Percentiles rank a stretch among this genome's conserved stretches.
These are phyloP conservation scores for Amphiura filiformis DNA, from an alignment of 35 echinoderm and acorn worm species.

Conservation along the genomic window DNA sequence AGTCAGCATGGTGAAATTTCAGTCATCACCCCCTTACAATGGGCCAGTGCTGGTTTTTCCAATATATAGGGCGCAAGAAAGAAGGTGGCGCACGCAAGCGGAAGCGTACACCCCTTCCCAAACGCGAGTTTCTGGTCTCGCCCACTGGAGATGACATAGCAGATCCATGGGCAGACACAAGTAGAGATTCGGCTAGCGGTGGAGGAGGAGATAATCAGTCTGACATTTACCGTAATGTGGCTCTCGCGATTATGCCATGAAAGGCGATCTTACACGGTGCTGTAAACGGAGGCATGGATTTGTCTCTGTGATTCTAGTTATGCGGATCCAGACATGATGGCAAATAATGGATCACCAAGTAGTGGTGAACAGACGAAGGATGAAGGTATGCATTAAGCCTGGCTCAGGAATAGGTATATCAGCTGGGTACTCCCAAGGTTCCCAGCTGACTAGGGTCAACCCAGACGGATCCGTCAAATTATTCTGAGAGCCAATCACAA, in stretches of 20 bases:
- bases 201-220: not conserved
- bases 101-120: slow-evolving; percentile 72
- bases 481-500: not conserved
- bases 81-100: slow-evolving; percentile 74
- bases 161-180: slow-evolving; percentile 61
- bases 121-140: slow-evolving; percentile 70
- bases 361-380: not conserved
- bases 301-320: not conserved
- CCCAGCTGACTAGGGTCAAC: slow-evolving; percentile 15
- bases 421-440: not conserved
- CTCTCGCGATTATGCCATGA: not conserved
- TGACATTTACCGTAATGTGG: not conserved
- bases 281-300: not conserved
- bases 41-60: slow-evolving; percentile 59
- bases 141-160: slow-evolving; percentile 52
- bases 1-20: slow-evolving; percentile 50
- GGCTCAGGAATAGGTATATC: not conserved
- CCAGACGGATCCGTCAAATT: slow-evolving; percentile 47
- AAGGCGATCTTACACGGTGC: not conserved
- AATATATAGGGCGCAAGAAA: slow-evolving; percentile 67
- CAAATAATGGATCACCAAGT: not conserved
- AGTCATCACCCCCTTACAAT: slow-evolving; percentile 52
- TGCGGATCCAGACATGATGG: not conserved
- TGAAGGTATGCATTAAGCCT: not conserved
- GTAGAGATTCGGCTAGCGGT: not conserved